Percentiles rank a stretch among this genome's conserved stretches.
These are phyloP conservation scores for Cremastinae sp. DNA, from an alignment of 2,888 invertebrate genomes.

Conservation along the genomic window DNA sequence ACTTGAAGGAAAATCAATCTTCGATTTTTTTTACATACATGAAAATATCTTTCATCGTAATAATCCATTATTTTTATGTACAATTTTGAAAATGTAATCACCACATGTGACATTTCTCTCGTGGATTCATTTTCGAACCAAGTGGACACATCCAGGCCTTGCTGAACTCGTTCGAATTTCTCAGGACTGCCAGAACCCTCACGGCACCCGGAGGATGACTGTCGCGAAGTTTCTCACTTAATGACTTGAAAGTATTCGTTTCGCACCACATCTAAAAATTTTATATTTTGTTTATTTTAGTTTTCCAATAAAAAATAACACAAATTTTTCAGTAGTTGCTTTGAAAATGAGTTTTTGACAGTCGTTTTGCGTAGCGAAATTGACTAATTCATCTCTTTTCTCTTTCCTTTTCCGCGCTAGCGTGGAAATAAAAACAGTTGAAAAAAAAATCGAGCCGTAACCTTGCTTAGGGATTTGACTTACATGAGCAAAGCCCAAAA, in stretches of 20 bases:
- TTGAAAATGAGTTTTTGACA: too few species aligned
- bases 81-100: slow-evolving; percentile 64
- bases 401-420: too few species aligned
- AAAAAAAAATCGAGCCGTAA: neutral
- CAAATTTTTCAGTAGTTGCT: too few species aligned
- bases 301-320: too few species aligned
- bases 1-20: too few species aligned
- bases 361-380: too few species aligned
- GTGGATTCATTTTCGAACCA: slow-evolving; percentile 83
- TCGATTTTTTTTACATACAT: slow-evolving; percentile 67
- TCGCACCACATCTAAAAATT: slow-evolving; percentile 93
- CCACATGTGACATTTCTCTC: slow-evolving; percentile 80
- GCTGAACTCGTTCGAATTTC: slow-evolving; percentile 88
- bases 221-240: slow-evolving; percentile 85
- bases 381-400: too few species aligned
- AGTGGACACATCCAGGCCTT: slow-evolving; percentile 81
- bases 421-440: too few species aligned
- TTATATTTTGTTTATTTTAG: slow-evolving; percentile 26
- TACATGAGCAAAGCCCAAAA: slow-evolving; percentile 91
- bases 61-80: slow-evolving; percentile 47
- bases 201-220: slow-evolving; percentile 88
- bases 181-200: slow-evolving; percentile 86
- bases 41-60: slow-evolving; percentile 65
- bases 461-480: slow-evolving; percentile 71
- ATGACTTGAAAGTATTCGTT: slow-evolving; percentile 84